Conservation (phyloP, 2,113 vertebrate genomes). For the Ceyx melanurus region DNA sequence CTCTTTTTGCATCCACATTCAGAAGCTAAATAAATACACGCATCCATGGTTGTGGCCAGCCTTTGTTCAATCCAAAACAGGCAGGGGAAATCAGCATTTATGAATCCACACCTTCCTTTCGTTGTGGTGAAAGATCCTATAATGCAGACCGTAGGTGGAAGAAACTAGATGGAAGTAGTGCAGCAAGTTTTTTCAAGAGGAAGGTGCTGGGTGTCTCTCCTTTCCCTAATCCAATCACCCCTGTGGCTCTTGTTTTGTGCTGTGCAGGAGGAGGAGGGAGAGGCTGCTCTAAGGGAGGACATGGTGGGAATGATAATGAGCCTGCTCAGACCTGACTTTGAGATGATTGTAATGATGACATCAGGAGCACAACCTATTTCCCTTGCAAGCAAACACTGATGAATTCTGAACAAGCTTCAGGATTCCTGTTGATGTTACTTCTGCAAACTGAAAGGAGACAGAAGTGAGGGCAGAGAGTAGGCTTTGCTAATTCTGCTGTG, state of each 20-base stretch:
- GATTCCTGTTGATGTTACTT: constrained; percentile 6
- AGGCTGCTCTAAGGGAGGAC: constrained; percentile 18
- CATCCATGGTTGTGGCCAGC: not conserved
- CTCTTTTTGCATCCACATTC: not conserved
- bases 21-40: not conserved
- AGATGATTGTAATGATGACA: constrained; percentile 28
- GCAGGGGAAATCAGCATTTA: not conserved
- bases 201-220: not conserved
- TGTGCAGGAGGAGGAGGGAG: constrained; percentile 16
- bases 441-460: not conserved
- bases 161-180: not conserved
- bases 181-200: constrained; percentile 55
- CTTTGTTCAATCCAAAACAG: constrained; percentile 12
- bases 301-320: constrained; percentile 45
- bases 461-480: not conserved
- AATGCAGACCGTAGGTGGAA: not conserved
- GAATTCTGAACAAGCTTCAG: not conserved
- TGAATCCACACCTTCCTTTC: not conserved
- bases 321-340: constrained; percentile 19
- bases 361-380: constrained; percentile 37
- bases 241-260: constrained; percentile 22
- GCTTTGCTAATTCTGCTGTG: not conserved
- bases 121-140: not conserved
- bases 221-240: constrained; percentile 9
- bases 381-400: not conserved